phyloP scores from a whole-genome alignment of 2,797 vertebrate species.

The Phalloptychus januarius region DNA sequence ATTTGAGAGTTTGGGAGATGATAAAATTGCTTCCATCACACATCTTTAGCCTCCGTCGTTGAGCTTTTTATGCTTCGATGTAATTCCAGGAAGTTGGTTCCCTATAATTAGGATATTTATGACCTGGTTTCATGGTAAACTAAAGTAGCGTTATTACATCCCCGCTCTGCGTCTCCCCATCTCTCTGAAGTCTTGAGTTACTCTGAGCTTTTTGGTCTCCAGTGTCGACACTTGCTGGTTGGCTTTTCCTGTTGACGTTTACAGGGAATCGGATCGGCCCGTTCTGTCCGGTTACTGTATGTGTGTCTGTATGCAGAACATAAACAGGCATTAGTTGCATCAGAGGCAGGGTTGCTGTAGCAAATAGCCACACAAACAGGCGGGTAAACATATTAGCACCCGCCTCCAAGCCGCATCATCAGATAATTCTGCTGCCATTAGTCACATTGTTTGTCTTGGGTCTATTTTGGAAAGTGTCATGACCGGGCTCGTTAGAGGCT shows the following conservation, averaged over 20 bases:
- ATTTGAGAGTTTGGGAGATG: background rate
- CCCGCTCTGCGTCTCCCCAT: background rate
- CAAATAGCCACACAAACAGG: conserved; percentile 8
- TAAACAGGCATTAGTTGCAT: conserved; percentile 45
- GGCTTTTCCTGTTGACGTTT: conserved; percentile 2
- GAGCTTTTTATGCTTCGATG: background rate
- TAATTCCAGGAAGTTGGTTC: background rate
- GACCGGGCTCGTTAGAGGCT: conserved; percentile 65
- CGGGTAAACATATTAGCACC: conserved; percentile 42
- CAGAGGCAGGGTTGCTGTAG: conserved; percentile 3
- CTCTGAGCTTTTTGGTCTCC: conserved; percentile 9
- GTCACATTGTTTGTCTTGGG: conserved; percentile 56
- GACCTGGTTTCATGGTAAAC: background rate
- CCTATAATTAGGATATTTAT: background rate
- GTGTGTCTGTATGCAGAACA: conserved; percentile 10
- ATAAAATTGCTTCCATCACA: background rate
- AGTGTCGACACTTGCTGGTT: conserved; percentile 1
- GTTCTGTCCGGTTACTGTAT: conserved; percentile 15
- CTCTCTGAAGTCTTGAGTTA: conserved; percentile 6
- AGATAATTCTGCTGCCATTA: conserved; percentile 63
- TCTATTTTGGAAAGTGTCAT: conserved; percentile 65
- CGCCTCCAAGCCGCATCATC: conserved; percentile 15
- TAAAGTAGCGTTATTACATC: conserved; percentile 21
- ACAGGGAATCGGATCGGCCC: background rate
- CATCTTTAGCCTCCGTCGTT: background rate